Percentiles rank a stretch among this genome's conserved stretches.
Conservation (phyloP, 1,140 invertebrate species). For the Thaumatotibia leucotreta region DNA sequence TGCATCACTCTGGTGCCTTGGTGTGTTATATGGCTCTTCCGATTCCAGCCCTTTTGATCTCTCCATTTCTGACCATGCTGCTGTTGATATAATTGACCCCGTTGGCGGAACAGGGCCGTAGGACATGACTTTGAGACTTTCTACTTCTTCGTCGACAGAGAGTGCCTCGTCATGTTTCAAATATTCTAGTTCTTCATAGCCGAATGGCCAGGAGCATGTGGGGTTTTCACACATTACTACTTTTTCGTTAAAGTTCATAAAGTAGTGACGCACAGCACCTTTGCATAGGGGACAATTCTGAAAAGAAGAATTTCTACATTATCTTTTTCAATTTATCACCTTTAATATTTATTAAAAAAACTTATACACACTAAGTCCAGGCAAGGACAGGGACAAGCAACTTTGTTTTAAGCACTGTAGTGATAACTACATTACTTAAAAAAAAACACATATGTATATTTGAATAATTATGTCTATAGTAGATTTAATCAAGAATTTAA, state of each 20-base stretch:
- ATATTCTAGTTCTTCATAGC: slow-evolving; percentile 45
- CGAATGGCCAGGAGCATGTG: slow-evolving; percentile 63
- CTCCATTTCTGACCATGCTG: slow-evolving; percentile 46
- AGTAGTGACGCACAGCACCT: slow-evolving; percentile 42
- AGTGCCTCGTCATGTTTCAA: slow-evolving; percentile 31
- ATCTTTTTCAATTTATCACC: too few species aligned
- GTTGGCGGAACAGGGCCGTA: slow-evolving; percentile 14
- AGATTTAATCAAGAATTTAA: too few species aligned
- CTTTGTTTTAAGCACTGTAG: too few species aligned
- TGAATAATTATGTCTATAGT: too few species aligned
- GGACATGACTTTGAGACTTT: slow-evolving; percentile 12
- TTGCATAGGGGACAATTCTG: slow-evolving; percentile 56
- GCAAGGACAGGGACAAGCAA: too few species aligned
- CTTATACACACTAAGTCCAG: too few species aligned
- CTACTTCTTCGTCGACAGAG: slow-evolving; percentile 24
- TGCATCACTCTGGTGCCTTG: neutral
- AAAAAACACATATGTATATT: too few species aligned
- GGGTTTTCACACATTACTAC: slow-evolving; percentile 59
- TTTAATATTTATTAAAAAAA: too few species aligned
- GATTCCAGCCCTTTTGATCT: slow-evolving; percentile 37
- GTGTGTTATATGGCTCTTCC: slow-evolving; percentile 30
- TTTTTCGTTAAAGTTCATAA: slow-evolving; percentile 55
- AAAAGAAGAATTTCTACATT: slow-evolving; percentile 20
- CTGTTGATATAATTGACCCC: slow-evolving; percentile 24
- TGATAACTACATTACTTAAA: too few species aligned